A percentile compares a stretch with the other conserved stretches of the same genome.
phyloP scores from a whole-genome alignment of 2,797 vertebrate species.

The Lycodopsis pacificus region DNA sequence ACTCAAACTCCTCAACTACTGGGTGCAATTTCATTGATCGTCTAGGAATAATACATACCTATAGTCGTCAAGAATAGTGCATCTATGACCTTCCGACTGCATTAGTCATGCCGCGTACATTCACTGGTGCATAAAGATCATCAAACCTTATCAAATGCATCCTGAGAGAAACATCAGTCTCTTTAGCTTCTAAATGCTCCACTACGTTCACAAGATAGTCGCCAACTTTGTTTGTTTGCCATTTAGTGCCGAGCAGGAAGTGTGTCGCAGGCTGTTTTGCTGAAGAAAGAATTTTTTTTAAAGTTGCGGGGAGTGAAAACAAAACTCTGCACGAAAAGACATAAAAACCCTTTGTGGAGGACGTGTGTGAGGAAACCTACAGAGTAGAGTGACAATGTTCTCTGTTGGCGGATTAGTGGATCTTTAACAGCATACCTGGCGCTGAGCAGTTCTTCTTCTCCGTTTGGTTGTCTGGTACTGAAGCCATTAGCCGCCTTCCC shows the following conservation, averaged over 20 bases:
- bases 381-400: background rate
- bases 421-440: conserved; percentile 74
- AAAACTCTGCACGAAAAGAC: background rate
- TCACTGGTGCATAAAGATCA: background rate
- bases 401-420: background rate
- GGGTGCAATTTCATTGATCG: background rate
- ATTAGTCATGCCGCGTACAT: background rate
- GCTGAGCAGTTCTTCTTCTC: conserved; percentile 82
- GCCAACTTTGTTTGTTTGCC: background rate
- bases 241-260: background rate
- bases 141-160: background rate
- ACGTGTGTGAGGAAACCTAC: background rate
- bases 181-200: background rate
- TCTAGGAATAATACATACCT: background rate
- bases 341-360: background rate
- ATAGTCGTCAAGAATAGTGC: background rate
- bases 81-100: background rate
- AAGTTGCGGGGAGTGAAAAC: background rate
- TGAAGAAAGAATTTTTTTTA: background rate
- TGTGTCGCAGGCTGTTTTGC: background rate
- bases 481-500: conserved; percentile 84
- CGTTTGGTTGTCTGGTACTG: conserved; percentile 67
- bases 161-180: background rate
- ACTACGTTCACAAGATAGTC: background rate
- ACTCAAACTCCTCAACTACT: background rate